Percentiles rank a stretch among this genome's conserved stretches.
These are phyloP conservation scores for Adelphocoris suturalis DNA, from an alignment of 2,888 invertebrate species.

Conservation along the genomic window DNA sequence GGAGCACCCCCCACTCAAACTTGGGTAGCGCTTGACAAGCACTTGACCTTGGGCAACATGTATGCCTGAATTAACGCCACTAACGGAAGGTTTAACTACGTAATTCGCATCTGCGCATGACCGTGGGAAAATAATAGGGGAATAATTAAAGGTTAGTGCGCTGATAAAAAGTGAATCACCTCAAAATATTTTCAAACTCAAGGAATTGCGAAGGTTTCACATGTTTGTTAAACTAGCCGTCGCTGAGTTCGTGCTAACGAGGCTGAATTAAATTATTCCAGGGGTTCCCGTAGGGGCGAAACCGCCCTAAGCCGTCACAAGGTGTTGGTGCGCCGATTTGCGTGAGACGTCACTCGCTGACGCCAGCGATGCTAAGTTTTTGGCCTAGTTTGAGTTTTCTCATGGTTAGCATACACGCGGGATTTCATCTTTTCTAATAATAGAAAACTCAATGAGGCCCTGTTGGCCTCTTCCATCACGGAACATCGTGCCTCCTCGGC, in stretches of 20 bases:
- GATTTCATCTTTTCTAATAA: constrained; percentile 20
- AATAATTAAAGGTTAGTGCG: no score
- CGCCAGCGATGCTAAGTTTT: not conserved
- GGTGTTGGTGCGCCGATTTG: not conserved
- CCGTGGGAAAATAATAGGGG: no score
- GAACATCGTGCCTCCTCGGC: not conserved
- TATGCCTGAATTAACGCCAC: no score
- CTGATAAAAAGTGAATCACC: no score
- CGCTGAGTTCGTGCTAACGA: not conserved
- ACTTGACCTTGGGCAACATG: no score
- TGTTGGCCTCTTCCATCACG: not conserved
- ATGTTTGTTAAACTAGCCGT: not conserved
- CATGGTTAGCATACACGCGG: constrained; percentile 50
- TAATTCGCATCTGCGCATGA: no score
- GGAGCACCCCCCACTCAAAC: no score
- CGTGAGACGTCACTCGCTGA: constrained; percentile 42
- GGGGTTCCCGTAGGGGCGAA: not conserved
- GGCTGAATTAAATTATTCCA: constrained; percentile 20
- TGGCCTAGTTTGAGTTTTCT: constrained; percentile 27
- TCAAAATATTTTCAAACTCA: no score
- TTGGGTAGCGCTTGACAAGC: no score
- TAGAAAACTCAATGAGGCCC: constrained; percentile 37
- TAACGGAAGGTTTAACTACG: no score
- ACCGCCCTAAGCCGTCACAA: constrained; percentile 4
- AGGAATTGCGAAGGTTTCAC: no score